These are phyloP conservation scores for Melanocharis versteri DNA, from an alignment of 2,113 vertebrate species.

Conservation along the genomic window DNA sequence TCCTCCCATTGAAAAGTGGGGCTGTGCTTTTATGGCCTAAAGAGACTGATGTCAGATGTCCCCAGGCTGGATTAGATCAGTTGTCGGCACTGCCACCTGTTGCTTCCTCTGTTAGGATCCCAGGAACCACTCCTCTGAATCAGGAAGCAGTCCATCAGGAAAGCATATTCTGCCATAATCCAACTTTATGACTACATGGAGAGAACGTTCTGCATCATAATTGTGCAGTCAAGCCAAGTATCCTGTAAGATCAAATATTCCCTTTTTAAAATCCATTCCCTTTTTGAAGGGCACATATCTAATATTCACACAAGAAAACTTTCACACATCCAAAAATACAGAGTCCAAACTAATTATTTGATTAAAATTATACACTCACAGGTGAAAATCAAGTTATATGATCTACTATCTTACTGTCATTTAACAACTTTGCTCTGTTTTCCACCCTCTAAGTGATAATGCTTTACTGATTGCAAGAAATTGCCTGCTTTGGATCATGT, in stretches of 20 bases:
- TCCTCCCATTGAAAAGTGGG: not conserved
- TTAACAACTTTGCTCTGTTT: not conserved
- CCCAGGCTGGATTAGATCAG: not conserved
- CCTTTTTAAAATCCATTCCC: not conserved
- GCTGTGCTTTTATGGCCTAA: not conserved
- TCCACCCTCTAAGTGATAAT: not conserved
- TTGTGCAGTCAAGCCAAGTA: not conserved
- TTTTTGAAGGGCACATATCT: not conserved
- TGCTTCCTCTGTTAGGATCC: not conserved
- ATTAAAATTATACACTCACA: not conserved
- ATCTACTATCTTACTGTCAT: not conserved
- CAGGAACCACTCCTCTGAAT: not conserved
- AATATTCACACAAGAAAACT: not conserved
- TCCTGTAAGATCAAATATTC: not conserved
- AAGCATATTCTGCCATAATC: not conserved
- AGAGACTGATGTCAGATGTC: not conserved
- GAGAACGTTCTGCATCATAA: not conserved
- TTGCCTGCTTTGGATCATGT: not conserved
- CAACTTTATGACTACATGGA: not conserved
- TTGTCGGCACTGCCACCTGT: not conserved
- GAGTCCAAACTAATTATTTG: not conserved
- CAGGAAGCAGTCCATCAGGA: not conserved
- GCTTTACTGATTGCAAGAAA: not conserved
- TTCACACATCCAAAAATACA: not conserved
- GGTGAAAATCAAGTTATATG: not conserved